phyloP scores from a whole-genome alignment of 2,113 vertebrate species.

The Proterorhinus semilunaris region DNA sequence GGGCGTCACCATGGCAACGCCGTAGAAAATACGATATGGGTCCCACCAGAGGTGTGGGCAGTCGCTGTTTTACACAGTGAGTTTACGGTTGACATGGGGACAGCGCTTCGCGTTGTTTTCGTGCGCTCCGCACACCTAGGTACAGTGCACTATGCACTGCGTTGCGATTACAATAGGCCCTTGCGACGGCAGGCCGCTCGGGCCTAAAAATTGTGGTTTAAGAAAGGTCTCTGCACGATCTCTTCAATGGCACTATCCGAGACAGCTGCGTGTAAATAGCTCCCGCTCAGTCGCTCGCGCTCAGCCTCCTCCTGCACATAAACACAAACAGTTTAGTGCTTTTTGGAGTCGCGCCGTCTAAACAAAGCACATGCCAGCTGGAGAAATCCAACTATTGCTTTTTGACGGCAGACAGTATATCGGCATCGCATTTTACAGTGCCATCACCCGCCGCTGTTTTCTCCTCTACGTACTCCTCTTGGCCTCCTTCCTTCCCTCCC shows the following conservation, averaged over 20 bases:
- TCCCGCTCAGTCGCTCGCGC: slow-evolving; percentile 23
- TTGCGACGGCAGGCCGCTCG: too few species aligned
- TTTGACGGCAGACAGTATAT: slow-evolving; percentile 28
- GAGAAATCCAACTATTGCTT: slow-evolving; percentile 39
- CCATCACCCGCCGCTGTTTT: slow-evolving; percentile 16
- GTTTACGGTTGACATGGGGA: too few species aligned
- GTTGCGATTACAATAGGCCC: too few species aligned
- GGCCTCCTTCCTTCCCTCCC: slow-evolving; percentile 26
- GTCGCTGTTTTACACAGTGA: too few species aligned
- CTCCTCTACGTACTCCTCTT: slow-evolving; percentile 22
- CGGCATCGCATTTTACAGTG: slow-evolving; percentile 27
- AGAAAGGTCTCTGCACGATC: background rate
- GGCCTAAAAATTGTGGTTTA: too few species aligned
- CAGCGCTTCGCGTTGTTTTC: too few species aligned
- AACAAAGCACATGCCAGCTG: slow-evolving; percentile 30
- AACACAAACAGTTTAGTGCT: slow-evolving; percentile 35
- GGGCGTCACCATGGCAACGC: too few species aligned
- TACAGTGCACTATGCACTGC: too few species aligned
- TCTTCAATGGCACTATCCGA: slow-evolving; percentile 34
- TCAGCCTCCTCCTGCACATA: slow-evolving; percentile 24
- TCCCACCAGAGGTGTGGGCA: too few species aligned
- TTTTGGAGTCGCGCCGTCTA: slow-evolving; percentile 19
- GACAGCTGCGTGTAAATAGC: slow-evolving; percentile 38
- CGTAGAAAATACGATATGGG: too few species aligned
- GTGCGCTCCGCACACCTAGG: too few species aligned